Evolutionary conservation across 2,113 vertebrate species (phyloP).

Genomic region (Apus apus): DNA sequence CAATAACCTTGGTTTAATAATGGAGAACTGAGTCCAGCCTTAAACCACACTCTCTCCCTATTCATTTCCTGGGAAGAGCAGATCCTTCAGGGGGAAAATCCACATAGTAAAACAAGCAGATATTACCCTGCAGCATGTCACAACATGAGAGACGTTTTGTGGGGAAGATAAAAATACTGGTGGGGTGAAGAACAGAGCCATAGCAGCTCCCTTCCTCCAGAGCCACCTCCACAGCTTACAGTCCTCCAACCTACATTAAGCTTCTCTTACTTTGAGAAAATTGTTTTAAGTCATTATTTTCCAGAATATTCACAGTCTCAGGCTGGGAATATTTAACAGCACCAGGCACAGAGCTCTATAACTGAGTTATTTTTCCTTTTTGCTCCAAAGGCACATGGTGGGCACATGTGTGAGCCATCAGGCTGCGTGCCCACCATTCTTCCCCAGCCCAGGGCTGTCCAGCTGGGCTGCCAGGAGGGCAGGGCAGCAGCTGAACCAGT

Average conservation of each 20-base stretch:
- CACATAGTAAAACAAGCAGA: neutral
- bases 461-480: neutral
- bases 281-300: neutral
- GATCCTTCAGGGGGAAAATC: neutral
- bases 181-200: rapidly evolving
- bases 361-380: neutral
- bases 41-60: neutral
- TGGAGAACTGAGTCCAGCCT: neutral
- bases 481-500: neutral
- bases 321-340: neutral
- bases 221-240: neutral
- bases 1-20: neutral
- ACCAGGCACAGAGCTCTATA: neutral
- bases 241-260: neutral
- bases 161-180: neutral
- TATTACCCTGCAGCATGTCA: neutral
- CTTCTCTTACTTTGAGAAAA: neutral
- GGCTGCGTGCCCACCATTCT: neutral
- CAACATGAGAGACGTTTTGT: neutral
- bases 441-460: neutral
- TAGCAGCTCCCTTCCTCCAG: neutral
- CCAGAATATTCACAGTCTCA: neutral
- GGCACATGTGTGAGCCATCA: neutral
- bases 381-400: neutral
- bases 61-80: neutral